These are phyloP conservation scores for Bubalus kerabau DNA, from an alignment of 2,113 vertebrate genomes.

Conservation along the genomic window DNA sequence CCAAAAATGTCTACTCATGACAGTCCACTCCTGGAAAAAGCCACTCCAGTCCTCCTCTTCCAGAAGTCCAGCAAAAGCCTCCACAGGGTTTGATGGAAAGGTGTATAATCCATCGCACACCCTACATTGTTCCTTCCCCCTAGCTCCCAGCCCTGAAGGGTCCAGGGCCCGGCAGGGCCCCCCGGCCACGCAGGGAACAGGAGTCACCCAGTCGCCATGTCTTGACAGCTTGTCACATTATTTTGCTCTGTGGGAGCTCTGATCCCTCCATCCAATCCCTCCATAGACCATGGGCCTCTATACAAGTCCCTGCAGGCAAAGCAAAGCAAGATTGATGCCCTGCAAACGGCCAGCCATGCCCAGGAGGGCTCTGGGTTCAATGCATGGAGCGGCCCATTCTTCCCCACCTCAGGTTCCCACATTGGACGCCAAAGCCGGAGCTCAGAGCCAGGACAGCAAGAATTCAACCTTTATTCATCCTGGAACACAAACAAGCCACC, in stretches of 20 bases:
- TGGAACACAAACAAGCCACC: neutral
- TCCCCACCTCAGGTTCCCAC: slow-evolving; percentile 43
- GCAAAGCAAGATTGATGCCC: slow-evolving; percentile 67
- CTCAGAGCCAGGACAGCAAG: neutral
- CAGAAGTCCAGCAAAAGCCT: slow-evolving; percentile 43
- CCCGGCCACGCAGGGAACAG: slow-evolving; percentile 32
- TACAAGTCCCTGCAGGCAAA: slow-evolving; percentile 42
- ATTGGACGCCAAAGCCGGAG: slow-evolving; percentile 17
- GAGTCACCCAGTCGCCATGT: slow-evolving; percentile 60
- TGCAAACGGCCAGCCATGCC: neutral
- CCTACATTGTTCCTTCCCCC: slow-evolving; percentile 55
- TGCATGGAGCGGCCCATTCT: neutral
- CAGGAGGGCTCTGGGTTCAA: neutral
- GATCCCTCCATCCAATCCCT: slow-evolving; percentile 34
- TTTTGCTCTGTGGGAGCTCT: slow-evolving; percentile 52
- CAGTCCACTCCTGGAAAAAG: slow-evolving; percentile 25
- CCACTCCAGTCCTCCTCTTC: slow-evolving; percentile 45
- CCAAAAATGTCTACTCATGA: neutral
- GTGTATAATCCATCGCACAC: slow-evolving; percentile 60
- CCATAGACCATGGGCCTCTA: slow-evolving; percentile 31
- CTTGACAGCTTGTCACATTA: slow-evolving; percentile 69
- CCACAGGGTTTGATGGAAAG: slow-evolving; percentile 59
- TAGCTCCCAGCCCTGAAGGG: slow-evolving; percentile 37
- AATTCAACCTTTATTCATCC: slow-evolving; percentile 52
- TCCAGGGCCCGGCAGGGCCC: neutral